Base-by-base conservation (phyloP, 2,797 vertebrate genomes). In the Hyperoplus lanceolatus region DNA sequence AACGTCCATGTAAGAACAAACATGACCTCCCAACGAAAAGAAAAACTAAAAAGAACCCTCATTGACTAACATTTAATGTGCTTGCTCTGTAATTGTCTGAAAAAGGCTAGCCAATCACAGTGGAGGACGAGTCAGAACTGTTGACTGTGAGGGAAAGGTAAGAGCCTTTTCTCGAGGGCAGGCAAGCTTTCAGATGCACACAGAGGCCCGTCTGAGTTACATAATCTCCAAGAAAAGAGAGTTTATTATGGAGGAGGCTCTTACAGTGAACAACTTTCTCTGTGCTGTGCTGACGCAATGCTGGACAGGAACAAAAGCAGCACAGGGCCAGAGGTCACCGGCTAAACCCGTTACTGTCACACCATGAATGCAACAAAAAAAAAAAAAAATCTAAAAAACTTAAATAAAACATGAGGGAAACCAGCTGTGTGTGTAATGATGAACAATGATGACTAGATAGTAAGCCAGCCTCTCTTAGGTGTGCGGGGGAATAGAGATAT, bases 201-300 rank as follows among this genome's bases (percentile, higher is more conserved):
- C 42, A 66, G 29, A 85, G 12, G 61, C 64, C 54, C 15, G 8
- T 51, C 41, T 6, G 50, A 21, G 59, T 87, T 91, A 85, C 70
- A 78, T 84, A 87, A 85, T 38, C 63, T 21, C 8, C 1, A 54
- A 77, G 58, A 46, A 36, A 29, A 38, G 38, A 67, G 61, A 39
- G 14, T 43, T 56, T 42, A 14, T 62, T 29, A 29, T 29, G 3
- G 58, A 81, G 50, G 39, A 65, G 56, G 62, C 59, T 79, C 53
- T 64, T 11, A 63, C 58, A 46, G 42, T 73, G 51, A 73, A 61
- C 62, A 45, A n/a, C n/a, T 16, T 57, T 36, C 60, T 63, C 50
- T 51, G 48, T n/a, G 18, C 42, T 51, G 61, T 38, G 3, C 68
- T 87, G 83, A 87, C 62, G 51, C 62, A 86, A 76, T 3, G 42